A percentile compares a stretch with the other conserved stretches of the same genome.
These are phyloP conservation scores for Umimayanthus chanpuru DNA, from an alignment of 92 coral and sea anemone genomes.

Conservation along the genomic window DNA sequence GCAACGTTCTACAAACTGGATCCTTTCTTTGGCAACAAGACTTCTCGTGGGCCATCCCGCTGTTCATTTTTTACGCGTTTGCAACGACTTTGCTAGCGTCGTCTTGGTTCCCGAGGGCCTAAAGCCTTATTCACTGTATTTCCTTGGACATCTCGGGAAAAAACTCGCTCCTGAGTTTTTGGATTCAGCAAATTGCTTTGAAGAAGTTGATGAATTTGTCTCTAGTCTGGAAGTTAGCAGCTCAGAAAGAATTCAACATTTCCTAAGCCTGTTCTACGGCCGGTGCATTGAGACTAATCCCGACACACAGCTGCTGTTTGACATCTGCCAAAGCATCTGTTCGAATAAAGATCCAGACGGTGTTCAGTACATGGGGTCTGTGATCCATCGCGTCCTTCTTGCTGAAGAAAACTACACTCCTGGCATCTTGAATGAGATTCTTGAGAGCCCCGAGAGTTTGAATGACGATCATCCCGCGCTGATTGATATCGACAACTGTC, in stretches of 20 bases:
- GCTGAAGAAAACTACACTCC: slow-evolving; percentile 64
- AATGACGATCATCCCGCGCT: slow-evolving; percentile 73
- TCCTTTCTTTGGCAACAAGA: slow-evolving; percentile 75
- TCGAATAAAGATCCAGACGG: slow-evolving; percentile 58
- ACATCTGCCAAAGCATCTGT: slow-evolving; percentile 69
- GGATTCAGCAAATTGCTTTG: slow-evolving; percentile 68
- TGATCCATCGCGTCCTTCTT: slow-evolving; percentile 76
- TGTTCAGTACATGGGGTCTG: slow-evolving; percentile 71
- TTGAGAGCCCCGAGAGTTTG: slow-evolving; percentile 53
- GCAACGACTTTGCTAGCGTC: slow-evolving; percentile 80
- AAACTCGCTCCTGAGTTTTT: slow-evolving; percentile 61
- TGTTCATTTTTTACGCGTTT: slow-evolving; percentile 75
- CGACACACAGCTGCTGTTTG: slow-evolving; percentile 71
- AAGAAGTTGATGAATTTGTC: slow-evolving; percentile 45
- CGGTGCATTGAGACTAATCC: slow-evolving; percentile 92
- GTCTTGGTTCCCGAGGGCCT: slow-evolving; percentile 58
- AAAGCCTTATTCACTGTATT: slow-evolving; percentile 60
- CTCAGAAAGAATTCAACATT: slow-evolving; percentile 62
- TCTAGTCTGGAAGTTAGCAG: slow-evolving; percentile 53
- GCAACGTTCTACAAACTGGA: slow-evolving; percentile 62
- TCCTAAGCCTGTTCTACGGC: slow-evolving; percentile 72
- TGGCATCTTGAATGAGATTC: slow-evolving; percentile 66
- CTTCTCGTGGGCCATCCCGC: slow-evolving; percentile 63
- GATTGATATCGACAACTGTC: slow-evolving; percentile 63
- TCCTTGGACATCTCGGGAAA: slow-evolving; percentile 69